Conservation (phyloP, 2,888 invertebrate genomes). For the Furcula furcula region DNA sequence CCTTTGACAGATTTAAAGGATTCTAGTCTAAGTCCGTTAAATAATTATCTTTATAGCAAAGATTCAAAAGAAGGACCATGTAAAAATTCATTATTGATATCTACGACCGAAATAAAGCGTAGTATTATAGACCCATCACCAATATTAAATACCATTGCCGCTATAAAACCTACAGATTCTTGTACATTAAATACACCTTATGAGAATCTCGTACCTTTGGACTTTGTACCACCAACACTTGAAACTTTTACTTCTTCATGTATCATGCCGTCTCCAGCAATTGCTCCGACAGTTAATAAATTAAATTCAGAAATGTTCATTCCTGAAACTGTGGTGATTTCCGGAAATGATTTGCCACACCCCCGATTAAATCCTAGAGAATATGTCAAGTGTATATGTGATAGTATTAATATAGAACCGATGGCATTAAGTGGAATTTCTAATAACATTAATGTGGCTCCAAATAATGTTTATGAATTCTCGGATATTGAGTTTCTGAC, state of each 20-base stretch:
- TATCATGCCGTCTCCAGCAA: neutral
- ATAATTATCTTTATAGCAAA: neutral
- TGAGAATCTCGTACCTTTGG: neutral
- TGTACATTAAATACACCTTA: neutral
- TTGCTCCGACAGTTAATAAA: neutral
- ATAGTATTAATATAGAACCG: neutral
- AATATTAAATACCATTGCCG: neutral
- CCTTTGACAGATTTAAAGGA: too few relatives aligned
- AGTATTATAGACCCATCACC: too few relatives aligned
- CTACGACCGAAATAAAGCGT: too few relatives aligned
- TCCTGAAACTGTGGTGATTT: too few relatives aligned
- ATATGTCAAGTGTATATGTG: neutral
- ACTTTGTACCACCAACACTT: neutral
- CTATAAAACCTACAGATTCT: neutral
- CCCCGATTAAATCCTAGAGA: neutral
- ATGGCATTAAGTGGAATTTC: neutral
- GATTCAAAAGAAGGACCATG: too few relatives aligned
- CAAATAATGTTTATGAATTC: neutral
- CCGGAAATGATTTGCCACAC: too few relatives aligned
- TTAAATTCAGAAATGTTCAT: too few relatives aligned
- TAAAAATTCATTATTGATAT: too few relatives aligned
- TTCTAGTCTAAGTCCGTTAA: neutral
- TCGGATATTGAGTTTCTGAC: too few relatives aligned
- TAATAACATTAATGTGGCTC: neutral
- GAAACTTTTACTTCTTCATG: too few relatives aligned